phyloP scores from a whole-genome alignment of 2,113 vertebrate genomes.

The Telmatochromis bifrenatus region DNA sequence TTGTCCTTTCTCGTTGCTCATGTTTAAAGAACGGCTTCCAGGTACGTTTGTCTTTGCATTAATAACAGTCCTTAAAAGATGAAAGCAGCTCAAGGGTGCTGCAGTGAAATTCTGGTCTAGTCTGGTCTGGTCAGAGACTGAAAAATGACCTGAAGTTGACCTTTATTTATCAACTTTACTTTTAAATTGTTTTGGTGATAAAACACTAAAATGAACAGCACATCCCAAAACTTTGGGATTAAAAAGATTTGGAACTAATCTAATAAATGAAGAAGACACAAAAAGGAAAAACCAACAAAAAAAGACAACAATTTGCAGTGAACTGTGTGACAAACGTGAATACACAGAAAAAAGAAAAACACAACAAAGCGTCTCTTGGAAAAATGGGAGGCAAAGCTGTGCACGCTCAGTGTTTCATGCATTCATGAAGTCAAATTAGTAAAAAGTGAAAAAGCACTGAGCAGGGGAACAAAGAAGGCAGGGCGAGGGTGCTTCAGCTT shows the following conservation, averaged over 20 bases:
- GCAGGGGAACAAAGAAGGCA: neutral
- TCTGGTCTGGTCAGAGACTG: neutral
- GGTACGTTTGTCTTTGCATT: neutral
- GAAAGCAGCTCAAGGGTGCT: neutral
- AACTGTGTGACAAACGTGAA: neutral
- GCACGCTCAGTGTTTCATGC: neutral
- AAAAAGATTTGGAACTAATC: neutral
- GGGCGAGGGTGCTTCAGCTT: neutral
- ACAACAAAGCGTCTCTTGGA: neutral
- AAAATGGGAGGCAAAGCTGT: neutral
- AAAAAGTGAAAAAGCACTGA: neutral
- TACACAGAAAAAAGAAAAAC: neutral
- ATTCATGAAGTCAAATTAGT: neutral
- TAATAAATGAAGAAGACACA: neutral
- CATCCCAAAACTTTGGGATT: neutral
- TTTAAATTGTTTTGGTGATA: neutral
- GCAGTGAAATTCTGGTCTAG: neutral
- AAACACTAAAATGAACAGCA: neutral
- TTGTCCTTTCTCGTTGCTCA: neutral
- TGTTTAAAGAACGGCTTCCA: neutral
- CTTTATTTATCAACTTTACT: neutral
- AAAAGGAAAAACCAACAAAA: neutral
- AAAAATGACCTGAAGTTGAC: neutral
- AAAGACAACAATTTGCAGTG: neutral
- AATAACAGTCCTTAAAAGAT: neutral